Base-by-base conservation (phyloP, 2,888 invertebrate genomes). In the Drosophila emarginata region DNA sequence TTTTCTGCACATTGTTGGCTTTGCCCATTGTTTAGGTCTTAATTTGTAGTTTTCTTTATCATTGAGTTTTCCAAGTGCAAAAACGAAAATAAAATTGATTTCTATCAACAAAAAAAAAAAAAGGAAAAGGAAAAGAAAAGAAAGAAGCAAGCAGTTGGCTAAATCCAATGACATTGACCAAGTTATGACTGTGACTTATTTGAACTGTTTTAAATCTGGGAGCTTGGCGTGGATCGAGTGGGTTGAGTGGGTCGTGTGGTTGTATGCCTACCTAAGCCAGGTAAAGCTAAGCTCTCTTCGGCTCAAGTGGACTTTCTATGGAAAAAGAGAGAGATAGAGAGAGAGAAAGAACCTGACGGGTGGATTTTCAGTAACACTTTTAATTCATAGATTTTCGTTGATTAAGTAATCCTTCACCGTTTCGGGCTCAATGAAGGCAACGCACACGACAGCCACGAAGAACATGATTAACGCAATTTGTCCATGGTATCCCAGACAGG, bases 1-100 rank as follows among this genome's bases (percentile, higher is more conserved):
- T 87, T 87, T 80, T 87, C 79, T 80, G 80, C 82, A 80, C 80
- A 84, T 86, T 85, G 84, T 84, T 82, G 79, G 70, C 74, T 58
- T 77, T 66, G 39, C 37, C 51, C 75, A 74, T 86, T 86, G 87
- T 86, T 79, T 67, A 61, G 69, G 65, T 77, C 85, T 87, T 84
- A 87, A 87, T 85, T 84, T 86, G 78, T 76, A 79, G 78, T 80
- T 78, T 87, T 71, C 60, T 70, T 69, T 32, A 32, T 68, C 36
- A 53, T 65, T 64, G 63, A 58, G 62, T 67, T 67, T 56, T 69
- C 64, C 45, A 54, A 63, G 74, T 69, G 73, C 79, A 72, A 74
- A 72, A 64, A 45, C 7, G 21, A 26, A 26, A 52, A 52, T 14
- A 65, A 66, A 64, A 61, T 81, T 81, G 73, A 80, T 81, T 77